Evolutionary conservation across 2,113 vertebrate species (phyloP), one percentile per base, ranked within the genome.

Genomic region (Thamnophis sirtalis): DNA sequence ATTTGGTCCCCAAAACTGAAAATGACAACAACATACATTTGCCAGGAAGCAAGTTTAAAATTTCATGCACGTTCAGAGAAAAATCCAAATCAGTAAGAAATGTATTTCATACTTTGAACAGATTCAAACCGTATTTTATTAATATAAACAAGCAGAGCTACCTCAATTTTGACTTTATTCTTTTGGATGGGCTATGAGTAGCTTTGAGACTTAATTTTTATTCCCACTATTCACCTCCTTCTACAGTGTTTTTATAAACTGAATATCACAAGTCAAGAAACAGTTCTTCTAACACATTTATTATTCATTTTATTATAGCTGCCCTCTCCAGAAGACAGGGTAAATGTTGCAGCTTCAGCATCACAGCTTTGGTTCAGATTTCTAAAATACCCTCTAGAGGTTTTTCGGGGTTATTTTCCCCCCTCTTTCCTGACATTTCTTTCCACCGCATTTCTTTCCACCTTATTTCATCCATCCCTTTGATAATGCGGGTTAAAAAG

Each of bases 301-400:
- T 80, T 21, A 43, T 80, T 9, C 33, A 80, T 80, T 80, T 80
- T 80, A 38, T 43, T 43, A 43, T 21, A 17, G 73, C 33, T 80
- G 6, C 6, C 73, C 1, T 7, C 33, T 80, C 7, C 33, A 80
- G 33, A 0, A 15, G 91, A 73, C 1, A 49, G 92, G 93, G 88
- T 48, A 0, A 0, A 48, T 60, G 91, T 94, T 22, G 95, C 91
- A 91, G 90, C 95, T 88, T 33, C 24, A 95, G 94, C 92, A 94
- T 91, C 92, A 91, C 92, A 93, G 13, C 94, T 19, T 94, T 55
- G 0, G 0, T 5, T 33, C 0, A 88, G 60, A 19, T 22, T 49
- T 91, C 60, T 7, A 5, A 87, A 88, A 91, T 43, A 89, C 50
- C 0, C 33, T 7, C 73, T 43, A 21, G 17, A 43, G 7, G 33